A percentile compares a stretch with the other conserved stretches of the same genome.
Conservation (phyloP, 2,797 vertebrate species). For the Austrolebias charrua region DNA sequence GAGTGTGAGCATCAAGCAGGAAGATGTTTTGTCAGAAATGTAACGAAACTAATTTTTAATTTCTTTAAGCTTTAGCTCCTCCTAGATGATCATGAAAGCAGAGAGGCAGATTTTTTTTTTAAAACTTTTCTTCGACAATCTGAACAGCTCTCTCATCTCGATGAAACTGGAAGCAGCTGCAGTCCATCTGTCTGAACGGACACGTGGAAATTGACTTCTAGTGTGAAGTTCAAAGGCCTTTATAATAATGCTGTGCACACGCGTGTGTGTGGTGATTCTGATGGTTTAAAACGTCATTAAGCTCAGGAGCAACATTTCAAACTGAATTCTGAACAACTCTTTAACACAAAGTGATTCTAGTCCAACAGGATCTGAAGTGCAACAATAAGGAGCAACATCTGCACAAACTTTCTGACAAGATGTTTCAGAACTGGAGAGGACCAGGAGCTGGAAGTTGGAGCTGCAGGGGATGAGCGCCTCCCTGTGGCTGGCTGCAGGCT, state of each 20-base stretch:
- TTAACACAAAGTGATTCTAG: neutral
- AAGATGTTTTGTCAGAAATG: no score
- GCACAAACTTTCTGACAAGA: no score
- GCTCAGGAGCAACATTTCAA: neutral
- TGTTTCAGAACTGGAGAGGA: neutral
- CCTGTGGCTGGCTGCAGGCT: no score
- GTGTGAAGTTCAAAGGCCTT: conserved; percentile 84
- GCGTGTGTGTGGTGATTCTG: conserved; percentile 25
- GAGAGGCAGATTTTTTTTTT: neutral
- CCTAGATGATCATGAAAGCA: no score
- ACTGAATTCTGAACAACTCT: neutral
- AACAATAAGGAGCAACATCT: neutral
- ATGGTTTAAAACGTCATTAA: conserved; percentile 23
- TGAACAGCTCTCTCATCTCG: neutral
- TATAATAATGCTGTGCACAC: conserved; percentile 75
- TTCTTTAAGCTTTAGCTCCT: no score
- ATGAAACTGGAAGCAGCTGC: conserved; percentile 80
- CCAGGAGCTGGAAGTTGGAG: no score
- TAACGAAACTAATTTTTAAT: neutral
- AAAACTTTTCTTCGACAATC: no score
- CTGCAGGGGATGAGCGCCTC: no score
- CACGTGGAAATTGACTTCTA: conserved; percentile 83
- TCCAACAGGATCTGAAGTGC: neutral
- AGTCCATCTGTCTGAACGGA: conserved; percentile 81
- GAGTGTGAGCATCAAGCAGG: no score